Conservation (phyloP, 2,888 invertebrate genomes). For the Calameuta pallipes region DNA sequence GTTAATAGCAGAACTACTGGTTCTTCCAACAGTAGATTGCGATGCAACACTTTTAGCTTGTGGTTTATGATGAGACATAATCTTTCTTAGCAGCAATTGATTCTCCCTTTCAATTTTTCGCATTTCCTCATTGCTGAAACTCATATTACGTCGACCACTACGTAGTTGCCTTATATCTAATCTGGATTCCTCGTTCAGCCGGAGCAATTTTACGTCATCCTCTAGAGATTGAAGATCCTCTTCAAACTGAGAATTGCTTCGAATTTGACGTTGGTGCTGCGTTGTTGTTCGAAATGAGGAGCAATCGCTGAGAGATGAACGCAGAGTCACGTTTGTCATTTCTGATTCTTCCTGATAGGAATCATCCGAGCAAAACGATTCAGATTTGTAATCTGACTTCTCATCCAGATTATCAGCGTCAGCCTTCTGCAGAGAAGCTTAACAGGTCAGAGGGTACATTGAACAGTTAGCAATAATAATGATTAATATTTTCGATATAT, state of each 20-base stretch:
- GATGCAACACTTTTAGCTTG: slow-evolving; percentile 25
- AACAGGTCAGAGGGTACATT: neutral
- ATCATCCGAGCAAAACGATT: slow-evolving; percentile 48
- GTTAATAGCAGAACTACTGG: slow-evolving; percentile 67
- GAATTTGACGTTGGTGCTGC: neutral
- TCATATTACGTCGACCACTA: slow-evolving; percentile 58
- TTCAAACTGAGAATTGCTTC: neutral
- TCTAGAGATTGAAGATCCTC: slow-evolving; percentile 23
- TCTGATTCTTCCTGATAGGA: slow-evolving; percentile 42
- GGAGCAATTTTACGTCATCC: slow-evolving; percentile 27
- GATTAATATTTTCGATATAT: neutral
- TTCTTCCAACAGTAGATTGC: slow-evolving; percentile 31
- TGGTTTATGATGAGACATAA: slow-evolving; percentile 60
- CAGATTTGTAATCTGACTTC: slow-evolving; percentile 47
- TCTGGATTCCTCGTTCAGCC: slow-evolving; percentile 3
- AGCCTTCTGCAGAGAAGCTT: neutral
- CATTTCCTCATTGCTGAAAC: slow-evolving; percentile 65
- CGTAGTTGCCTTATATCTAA: slow-evolving; percentile 23
- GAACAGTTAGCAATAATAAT: neutral
- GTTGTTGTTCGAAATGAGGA: slow-evolving; percentile 25
- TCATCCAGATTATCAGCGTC: slow-evolving; percentile 23
- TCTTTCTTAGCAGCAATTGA: slow-evolving; percentile 63
- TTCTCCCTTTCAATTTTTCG: slow-evolving; percentile 66
- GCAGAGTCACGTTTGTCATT: slow-evolving; percentile 37
- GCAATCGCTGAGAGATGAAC: slow-evolving; percentile 33